These are phyloP conservation scores for Pogoniulus pusillus DNA, from an alignment of 2,797 vertebrate species.

Conservation along the genomic window DNA sequence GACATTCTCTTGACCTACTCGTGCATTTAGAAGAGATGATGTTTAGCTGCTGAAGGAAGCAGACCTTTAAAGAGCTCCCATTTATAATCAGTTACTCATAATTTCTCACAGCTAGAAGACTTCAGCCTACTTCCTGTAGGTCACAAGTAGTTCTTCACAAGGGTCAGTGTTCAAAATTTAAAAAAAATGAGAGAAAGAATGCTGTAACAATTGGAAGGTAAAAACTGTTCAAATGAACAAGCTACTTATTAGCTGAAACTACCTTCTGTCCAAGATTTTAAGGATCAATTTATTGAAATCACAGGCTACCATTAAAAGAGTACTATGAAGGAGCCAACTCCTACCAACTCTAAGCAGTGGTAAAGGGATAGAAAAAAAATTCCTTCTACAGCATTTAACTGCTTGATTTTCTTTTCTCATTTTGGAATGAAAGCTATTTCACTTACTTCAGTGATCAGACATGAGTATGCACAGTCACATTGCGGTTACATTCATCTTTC, in stretches of 20 bases:
- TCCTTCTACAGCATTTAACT: not conserved
- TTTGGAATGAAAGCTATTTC: not conserved
- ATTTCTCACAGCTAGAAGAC: not conserved
- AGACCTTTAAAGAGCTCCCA: not conserved
- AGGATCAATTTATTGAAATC: not conserved
- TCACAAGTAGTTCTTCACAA: not conserved
- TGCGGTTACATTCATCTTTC: not conserved
- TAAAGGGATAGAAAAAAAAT: not conserved
- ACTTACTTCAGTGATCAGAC: not conserved
- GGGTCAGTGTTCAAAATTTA: fast-evolving
- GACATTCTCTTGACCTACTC: not conserved
- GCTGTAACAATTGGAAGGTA: not conserved
- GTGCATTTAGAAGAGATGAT: not conserved
- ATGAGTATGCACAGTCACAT: not conserved
- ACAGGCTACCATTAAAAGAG: not conserved
- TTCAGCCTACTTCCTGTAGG: not conserved
- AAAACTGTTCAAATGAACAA: not conserved
- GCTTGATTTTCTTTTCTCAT: not conserved
- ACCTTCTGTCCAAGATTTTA: not conserved
- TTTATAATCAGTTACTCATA: not conserved
- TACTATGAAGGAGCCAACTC: not conserved
- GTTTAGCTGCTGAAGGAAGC: not conserved
- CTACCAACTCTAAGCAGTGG: not conserved
- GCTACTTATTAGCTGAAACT: not conserved
- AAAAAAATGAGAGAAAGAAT: not conserved